phyloP scores from a whole-genome alignment of 2,113 vertebrate species.

The Misgurnus mizolepis region DNA sequence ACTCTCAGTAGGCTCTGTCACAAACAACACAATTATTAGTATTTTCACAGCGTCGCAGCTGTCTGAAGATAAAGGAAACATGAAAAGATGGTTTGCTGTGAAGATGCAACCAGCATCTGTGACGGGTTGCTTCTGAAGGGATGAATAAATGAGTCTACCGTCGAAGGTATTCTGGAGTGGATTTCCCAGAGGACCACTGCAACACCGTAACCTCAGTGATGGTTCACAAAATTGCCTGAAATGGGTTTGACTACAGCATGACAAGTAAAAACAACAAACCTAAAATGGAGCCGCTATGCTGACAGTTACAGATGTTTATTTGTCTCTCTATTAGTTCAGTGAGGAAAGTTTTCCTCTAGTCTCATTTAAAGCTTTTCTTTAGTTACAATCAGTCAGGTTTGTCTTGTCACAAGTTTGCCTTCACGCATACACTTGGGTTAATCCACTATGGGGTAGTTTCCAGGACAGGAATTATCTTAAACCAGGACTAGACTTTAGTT shows the following conservation, averaged over 20 bases:
- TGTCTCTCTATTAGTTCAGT: conserved; percentile 3
- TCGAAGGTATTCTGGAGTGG: conserved; percentile 11
- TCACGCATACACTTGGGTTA: background rate
- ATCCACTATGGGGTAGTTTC: background rate
- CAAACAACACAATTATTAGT: conserved; percentile 20
- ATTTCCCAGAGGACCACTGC: conserved; percentile 15
- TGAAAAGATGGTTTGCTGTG: conserved; percentile 24
- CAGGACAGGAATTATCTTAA: too few relatives aligned
- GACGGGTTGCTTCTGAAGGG: background rate
- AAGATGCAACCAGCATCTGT: conserved; percentile 9
- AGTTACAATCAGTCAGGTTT: background rate
- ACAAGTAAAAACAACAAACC: conserved; percentile 9
- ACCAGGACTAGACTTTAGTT: too few relatives aligned
- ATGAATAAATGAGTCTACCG: conserved; percentile 28
- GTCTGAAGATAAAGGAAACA: conserved; percentile 7
- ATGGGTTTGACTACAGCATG: conserved; percentile 26
- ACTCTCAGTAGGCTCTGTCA: background rate
- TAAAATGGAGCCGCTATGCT: background rate
- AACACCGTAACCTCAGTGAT: background rate
- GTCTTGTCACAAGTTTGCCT: background rate
- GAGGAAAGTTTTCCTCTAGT: background rate
- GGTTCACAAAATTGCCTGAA: conserved; percentile 13
- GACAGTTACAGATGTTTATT: conserved; percentile 26
- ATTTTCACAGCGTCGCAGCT: conserved; percentile 22
- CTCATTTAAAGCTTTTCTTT: background rate